Evolutionary conservation across 2,797 vertebrate genomes (phyloP).

Genomic region (Acestrorhynchus altus): DNA sequence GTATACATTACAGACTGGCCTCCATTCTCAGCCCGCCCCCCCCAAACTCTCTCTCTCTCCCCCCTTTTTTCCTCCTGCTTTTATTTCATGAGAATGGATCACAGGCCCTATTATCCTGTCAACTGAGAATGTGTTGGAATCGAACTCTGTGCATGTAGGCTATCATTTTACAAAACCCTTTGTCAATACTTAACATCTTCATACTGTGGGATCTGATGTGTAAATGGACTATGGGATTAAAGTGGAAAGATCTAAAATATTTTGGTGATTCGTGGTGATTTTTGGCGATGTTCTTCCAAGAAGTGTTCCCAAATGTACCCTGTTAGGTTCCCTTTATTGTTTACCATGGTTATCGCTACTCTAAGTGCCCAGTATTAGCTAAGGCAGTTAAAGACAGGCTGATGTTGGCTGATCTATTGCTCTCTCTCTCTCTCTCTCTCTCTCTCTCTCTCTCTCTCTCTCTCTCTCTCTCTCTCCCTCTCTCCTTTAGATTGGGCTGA

Average conservation of each 20-base stretch:
- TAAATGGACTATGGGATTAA: conserved; percentile 22
- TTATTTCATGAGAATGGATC: conserved; percentile 58
- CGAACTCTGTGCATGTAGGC: conserved; percentile 50
- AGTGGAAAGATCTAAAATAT: conserved; percentile 14
- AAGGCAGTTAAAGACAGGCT: conserved; percentile 9
- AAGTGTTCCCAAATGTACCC: not conserved
- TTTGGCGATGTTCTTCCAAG: not conserved
- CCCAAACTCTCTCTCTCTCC: conserved; percentile 18
- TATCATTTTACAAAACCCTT: conserved; percentile 48
- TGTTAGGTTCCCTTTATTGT: not conserved
- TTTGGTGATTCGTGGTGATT: not conserved
- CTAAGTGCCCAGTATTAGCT: not conserved
- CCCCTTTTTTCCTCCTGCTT: conserved; percentile 45
- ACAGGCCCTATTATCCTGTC: conserved; percentile 61
- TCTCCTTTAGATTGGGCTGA: conserved; percentile 14
- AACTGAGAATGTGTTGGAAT: conserved; percentile 51
- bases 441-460: not conserved
- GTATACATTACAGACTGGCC: conserved; percentile 74
- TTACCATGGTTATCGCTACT: not conserved
- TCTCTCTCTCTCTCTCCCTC: not conserved
- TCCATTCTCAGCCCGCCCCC: conserved; percentile 29
- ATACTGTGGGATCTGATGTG: conserved; percentile 17
- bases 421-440: too few species aligned
- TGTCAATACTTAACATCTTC: conserved; percentile 43
- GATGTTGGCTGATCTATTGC: conserved; percentile 10